Evolutionary conservation across 2,797 vertebrate species (phyloP).

Genomic region (Varecia variegata): DNA sequence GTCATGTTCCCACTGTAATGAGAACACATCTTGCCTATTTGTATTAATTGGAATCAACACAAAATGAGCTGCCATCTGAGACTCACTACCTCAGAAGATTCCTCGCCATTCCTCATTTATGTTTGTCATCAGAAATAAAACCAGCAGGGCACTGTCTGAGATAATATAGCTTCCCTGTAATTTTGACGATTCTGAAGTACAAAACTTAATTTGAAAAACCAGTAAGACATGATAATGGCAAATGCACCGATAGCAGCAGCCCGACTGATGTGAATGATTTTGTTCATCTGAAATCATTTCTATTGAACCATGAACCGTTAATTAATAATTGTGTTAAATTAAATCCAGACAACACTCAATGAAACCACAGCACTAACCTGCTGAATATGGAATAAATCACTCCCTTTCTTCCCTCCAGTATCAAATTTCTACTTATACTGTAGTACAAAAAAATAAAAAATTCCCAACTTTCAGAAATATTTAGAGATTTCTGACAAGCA

Average conservation of each 20-base stretch:
- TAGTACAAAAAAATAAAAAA: neutral
- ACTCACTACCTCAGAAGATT: neutral
- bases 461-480: neutral
- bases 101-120: neutral
- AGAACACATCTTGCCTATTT: neutral
- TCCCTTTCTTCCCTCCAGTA: neutral
- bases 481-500: constrained; percentile 34
- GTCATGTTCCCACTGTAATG: neutral
- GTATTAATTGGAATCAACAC: neutral
- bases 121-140: neutral
- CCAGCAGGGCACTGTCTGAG: neutral
- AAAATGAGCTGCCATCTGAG: neutral
- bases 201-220: neutral
- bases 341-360: neutral
- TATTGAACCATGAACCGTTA: constrained; percentile 17
- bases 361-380: constrained; percentile 23
- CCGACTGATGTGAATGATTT: neutral
- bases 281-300: constrained; percentile 34
- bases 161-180: neutral
- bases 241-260: neutral
- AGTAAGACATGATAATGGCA: neutral
- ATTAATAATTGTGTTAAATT: constrained; percentile 53
- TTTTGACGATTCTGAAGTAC: neutral
- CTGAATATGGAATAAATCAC: constrained; percentile 11
- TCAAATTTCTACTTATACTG: fast-evolving